A percentile compares a stretch with the other conserved stretches of the same genome.
Evolutionary conservation across 2,888 invertebrate genomes (phyloP).

Genomic region (Plebejus argus): DNA sequence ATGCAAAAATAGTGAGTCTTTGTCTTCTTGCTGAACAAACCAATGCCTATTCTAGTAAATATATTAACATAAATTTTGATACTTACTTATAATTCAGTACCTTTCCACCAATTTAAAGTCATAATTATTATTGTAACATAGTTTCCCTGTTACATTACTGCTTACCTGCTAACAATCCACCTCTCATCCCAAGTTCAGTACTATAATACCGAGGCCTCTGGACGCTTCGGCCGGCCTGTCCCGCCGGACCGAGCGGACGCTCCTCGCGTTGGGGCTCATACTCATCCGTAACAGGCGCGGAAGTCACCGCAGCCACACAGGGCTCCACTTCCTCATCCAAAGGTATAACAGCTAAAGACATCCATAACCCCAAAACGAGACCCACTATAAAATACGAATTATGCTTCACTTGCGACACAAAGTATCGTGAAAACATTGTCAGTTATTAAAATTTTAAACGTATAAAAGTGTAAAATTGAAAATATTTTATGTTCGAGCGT

Average conservation of each 20-base stretch:
- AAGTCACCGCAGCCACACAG: conserved; percentile 43
- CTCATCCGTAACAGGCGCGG: conserved; percentile 53
- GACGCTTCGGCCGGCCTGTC: conserved; percentile 71
- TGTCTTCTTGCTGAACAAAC: too few relatives aligned
- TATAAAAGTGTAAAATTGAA: background rate
- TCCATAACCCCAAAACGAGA: conserved; percentile 77
- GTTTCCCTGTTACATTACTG: too few relatives aligned
- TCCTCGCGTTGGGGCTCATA: conserved; percentile 68
- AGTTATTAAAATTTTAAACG: background rate
- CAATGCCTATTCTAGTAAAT: too few relatives aligned
- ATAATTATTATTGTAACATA: too few relatives aligned
- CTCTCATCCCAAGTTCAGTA: conserved; percentile 95
- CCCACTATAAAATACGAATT: conserved; percentile 82
- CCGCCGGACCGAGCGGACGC: conserved; percentile 52
- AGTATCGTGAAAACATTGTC: conserved; percentile 67
- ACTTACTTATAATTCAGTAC: too few relatives aligned
- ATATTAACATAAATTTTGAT: too few relatives aligned
- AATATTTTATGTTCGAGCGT: background rate
- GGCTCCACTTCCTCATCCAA: conserved; percentile 61
- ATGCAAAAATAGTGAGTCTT: too few relatives aligned
- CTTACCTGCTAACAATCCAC: conserved; percentile 87
- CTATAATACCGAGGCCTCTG: conserved; percentile 95
- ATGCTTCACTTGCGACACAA: conserved; percentile 75
- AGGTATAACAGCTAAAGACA: conserved; percentile 76
- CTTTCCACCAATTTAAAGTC: too few relatives aligned